Base-by-base conservation (phyloP, 1,140 invertebrate species). In the Brachystomella parvula region DNA sequence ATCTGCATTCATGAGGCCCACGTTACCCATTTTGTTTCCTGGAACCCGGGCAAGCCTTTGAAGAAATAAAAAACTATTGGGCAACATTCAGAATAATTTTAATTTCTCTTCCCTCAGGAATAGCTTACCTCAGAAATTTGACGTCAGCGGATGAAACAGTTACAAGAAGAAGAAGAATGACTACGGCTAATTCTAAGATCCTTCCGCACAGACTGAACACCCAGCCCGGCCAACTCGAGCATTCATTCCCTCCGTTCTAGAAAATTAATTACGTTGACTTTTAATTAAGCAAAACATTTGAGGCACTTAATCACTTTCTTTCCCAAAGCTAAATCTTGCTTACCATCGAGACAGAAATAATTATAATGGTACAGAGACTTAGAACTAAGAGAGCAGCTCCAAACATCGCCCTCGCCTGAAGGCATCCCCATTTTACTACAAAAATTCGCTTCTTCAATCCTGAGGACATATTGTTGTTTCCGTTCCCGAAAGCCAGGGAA, bases 121-220 rank as follows among this genome's bases (percentile, higher is more conserved):
- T 19, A 56, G 19, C 62, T 69, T 53, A 71, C 69, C 69, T 69
- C 39, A 73, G 61, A 65, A 73, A 69, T 57, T 69, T 66, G 49
- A 73, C 63, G 64, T 73, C 72, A 31, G 69, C 69, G 31, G 72
- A 73, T 64, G 69, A 71, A 63, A 73, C 69, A 69, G 69, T 73
- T 69, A 73, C 69, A 64, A 71, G 65, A 71, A 73, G 69, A 58
- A 73, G 69, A 68, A 73, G 69, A 66, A 73, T 73, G 72, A 73
- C 72, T 73, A 73, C 70, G 63, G 72, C 72, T 64, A 73, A 73
- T 59, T 73, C 72, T 58, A 73, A 56, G 65, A 73, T 73, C 64
- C 72, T 69, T 69, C 67, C 72, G 68, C 72, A 73, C 64, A 73
- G 71, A 69, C 72, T 73, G n/a, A 73, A 69, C 65, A 73, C 67